Evolutionary conservation across 2,113 vertebrate genomes (phyloP).

Genomic region (Amblyornis subalaris): DNA sequence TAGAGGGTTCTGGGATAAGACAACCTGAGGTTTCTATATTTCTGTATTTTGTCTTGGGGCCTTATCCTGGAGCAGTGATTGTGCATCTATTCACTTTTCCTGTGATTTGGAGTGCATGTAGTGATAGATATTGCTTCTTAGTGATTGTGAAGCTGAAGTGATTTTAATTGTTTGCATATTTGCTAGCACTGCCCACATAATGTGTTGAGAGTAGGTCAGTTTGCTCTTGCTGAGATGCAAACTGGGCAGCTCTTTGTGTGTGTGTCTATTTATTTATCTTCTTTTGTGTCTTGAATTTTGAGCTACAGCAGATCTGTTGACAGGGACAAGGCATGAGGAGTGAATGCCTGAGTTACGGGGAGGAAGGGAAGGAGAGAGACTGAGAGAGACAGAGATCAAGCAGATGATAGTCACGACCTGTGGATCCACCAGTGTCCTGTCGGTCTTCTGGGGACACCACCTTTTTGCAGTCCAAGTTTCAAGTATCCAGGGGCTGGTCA

Average conservation of each 20-base stretch:
- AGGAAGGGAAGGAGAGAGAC: not conserved
- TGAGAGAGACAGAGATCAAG: not conserved
- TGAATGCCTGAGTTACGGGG: not conserved
- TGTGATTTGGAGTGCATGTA: not conserved
- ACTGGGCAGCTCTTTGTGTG: not conserved
- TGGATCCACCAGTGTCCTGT: not conserved
- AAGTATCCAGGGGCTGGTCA: not conserved
- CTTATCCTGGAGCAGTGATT: not conserved
- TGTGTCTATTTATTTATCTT: not conserved
- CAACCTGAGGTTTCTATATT: not conserved
- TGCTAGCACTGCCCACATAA: not conserved
- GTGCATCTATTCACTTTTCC: not conserved
- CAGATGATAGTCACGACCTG: fast-evolving
- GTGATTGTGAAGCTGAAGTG: not conserved
- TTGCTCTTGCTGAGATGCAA: not conserved
- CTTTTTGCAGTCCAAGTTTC: not conserved
- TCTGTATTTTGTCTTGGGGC: not conserved
- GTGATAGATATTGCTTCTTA: not conserved
- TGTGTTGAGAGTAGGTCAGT: not conserved
- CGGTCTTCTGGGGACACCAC: not conserved
- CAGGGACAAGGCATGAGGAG: not conserved
- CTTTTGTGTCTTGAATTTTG: not conserved
- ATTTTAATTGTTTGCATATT: not conserved
- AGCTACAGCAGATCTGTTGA: not conserved
- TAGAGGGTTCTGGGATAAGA: not conserved